phyloP scores from a whole-genome alignment of 2,888 invertebrate species.

The Pollenia amentaria region DNA sequence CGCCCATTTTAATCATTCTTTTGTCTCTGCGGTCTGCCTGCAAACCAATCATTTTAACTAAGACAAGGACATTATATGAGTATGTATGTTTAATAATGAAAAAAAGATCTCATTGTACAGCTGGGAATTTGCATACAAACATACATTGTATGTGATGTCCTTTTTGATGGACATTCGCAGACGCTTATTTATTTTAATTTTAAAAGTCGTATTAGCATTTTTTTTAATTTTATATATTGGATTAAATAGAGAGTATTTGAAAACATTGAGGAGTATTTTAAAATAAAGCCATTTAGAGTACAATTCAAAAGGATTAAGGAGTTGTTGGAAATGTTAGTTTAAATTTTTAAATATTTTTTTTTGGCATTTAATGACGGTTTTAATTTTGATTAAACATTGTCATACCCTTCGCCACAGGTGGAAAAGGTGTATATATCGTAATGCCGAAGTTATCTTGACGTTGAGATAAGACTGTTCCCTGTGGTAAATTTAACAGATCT shows the following conservation, averaged over 20 bases:
- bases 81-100: constrained; percentile 18
- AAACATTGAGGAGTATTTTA: background rate
- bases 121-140: background rate
- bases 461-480: too few relatives aligned
- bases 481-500: too few relatives aligned
- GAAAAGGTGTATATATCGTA: too few relatives aligned
- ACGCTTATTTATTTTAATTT: constrained; percentile 30
- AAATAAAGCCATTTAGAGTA: background rate
- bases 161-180: constrained; percentile 20
- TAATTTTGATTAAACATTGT: too few relatives aligned
- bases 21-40: constrained; percentile 63
- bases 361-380: too few relatives aligned
- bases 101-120: constrained; percentile 34
- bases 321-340: too few relatives aligned
- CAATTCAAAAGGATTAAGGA: too few relatives aligned
- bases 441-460: too few relatives aligned
- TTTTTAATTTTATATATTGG: constrained; percentile 32
- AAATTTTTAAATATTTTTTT: too few relatives aligned
- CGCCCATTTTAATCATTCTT: constrained; percentile 66
- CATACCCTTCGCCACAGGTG: too few relatives aligned
- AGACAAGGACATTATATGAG: constrained; percentile 30
- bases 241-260: constrained; percentile 20
- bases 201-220: constrained; percentile 42
- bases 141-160: background rate
- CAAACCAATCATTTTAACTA: constrained; percentile 25